These are phyloP conservation scores for Zapornia atra DNA, from an alignment of 2,113 vertebrate genomes.

Conservation along the genomic window DNA sequence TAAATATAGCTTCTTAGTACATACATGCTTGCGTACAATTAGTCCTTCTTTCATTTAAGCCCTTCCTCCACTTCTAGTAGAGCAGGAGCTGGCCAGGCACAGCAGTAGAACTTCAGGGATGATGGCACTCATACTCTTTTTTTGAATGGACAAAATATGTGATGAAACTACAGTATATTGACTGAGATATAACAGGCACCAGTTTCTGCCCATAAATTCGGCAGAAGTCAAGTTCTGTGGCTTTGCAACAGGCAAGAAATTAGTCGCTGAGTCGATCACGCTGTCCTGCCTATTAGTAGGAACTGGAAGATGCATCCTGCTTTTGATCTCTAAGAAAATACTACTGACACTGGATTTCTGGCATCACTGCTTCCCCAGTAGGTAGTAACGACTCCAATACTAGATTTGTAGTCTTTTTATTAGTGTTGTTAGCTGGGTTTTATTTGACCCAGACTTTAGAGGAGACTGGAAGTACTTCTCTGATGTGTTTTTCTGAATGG, in stretches of 20 bases:
- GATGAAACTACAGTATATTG: neutral
- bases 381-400: neutral
- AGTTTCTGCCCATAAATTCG: neutral
- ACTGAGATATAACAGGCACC: neutral
- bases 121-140: neutral
- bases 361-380: neutral
- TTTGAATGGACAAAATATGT: neutral
- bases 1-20: neutral
- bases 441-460: neutral
- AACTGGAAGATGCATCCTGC: neutral
- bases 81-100: neutral
- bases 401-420: neutral
- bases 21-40: neutral
- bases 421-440: neutral
- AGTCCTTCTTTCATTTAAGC: neutral
- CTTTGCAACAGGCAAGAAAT: neutral
- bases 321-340: neutral
- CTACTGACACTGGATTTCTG: neutral
- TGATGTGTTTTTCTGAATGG: neutral
- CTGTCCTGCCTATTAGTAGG: neutral
- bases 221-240: neutral
- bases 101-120: neutral
- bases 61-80: neutral
- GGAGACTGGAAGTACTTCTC: neutral
- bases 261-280: neutral